Base-by-base conservation (phyloP, 2,113 vertebrate species). In the Etheostoma cragini region DNA sequence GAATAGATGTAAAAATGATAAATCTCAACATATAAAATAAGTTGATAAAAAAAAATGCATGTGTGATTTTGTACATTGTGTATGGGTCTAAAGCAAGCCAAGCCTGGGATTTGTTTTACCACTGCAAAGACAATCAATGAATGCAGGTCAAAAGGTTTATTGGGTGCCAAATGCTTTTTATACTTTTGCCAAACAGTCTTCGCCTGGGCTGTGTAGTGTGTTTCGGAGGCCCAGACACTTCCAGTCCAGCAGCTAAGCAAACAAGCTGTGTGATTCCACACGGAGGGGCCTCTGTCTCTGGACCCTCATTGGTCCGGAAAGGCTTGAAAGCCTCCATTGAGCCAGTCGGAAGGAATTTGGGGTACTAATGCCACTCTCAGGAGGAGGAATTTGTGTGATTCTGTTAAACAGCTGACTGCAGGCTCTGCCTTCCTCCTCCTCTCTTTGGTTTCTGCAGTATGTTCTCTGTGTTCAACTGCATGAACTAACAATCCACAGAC, bases 271-370 rank as follows among this genome's bases (percentile, higher is more conserved):
- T 24, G 33, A 84, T 89, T 91, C 85, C 84, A 88, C 86, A 82
- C 38, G 86, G 89, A 86, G 78, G 89, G 83, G 73, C 90, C 74
- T 70, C 79, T 22, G 78, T 42, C 33, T 87, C 79, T 77, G 76
- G 72, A n/a, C 79, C 62, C 84, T 92, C 85, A 94, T 94, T 94
- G 93, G 92, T 84, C 78, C 21, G 19, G 62, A 77, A 72, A 81
- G 53, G 80, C 68, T 85, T 90, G 85, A 96, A 94, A 93, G 91
- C 91, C 63, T 81, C 82, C 78, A 89, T 95, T 96, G 91, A 95
- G 88, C 47, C 84, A 21, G 76, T 75, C 71, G 35, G 88, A 69
- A 93, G 93, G 92, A 95, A 91, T 91, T 85, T 67, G 76, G 83
- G 91, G 86, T 88, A 56, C 87, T 91, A 86, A 72, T 30, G 87